Base-by-base conservation (phyloP, 1,140 invertebrate genomes). In the Telenomus remus region DNA sequence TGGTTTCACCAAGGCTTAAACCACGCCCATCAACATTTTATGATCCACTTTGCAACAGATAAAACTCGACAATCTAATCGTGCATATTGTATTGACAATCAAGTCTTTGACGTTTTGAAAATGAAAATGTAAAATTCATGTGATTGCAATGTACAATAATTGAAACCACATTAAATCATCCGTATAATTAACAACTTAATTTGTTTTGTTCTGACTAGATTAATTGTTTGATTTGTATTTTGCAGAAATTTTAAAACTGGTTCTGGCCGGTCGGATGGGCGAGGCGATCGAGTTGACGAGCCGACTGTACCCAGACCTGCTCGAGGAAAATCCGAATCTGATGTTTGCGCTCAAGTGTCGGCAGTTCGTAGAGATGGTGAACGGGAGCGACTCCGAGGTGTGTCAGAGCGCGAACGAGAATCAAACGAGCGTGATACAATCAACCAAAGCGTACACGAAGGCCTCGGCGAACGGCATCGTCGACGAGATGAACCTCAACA, bases 341-440 rank as follows among this genome's bases (percentile, higher is more conserved):
- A 91, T 96, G 81, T 98, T 99, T 87, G 93, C 96, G 87, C 90
- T 99, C 56, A 98, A 98, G 87, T 98, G 96, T 88, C 92, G 98
- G 76, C 97, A 99, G 89, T 99, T 99, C 89, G 95, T 99, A 16
- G 98, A 99, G 89, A 95, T 95, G 94, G 93, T 95, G 53, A 95
- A 95, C 85, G 94, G 94, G 51, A 92, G 93, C 44, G 94, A 95
- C 85, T 91, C 93, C 11, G 92, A 94, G 87, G 90, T 93, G 46
- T 87, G 87, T 78, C 85, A 88, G 60, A 84, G 79, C 71, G 83
- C 78, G 60, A 89, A 85, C 76, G 87, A 90, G 14, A 89, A 90
- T 85, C 92, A 93, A 86, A 92, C 92, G 42, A 93, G 92, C 61
- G 92, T 94, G 42, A 93, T 93, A 81, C 92, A 94, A 84, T 93